phyloP scores from a whole-genome alignment of 2,113 vertebrate species.

The Neoarius graeffei region DNA sequence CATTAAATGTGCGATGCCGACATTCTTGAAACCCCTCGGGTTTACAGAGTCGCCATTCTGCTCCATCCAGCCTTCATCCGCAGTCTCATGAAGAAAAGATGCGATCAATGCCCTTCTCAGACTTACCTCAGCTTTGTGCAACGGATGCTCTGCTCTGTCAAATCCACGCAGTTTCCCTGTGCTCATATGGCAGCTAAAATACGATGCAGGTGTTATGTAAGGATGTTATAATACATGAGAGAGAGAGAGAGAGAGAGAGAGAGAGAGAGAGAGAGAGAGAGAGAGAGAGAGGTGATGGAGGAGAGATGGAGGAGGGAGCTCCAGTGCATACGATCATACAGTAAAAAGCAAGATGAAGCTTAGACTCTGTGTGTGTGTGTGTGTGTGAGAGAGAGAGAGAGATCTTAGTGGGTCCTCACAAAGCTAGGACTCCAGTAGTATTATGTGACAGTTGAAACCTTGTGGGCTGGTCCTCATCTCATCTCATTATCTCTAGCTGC shows the following conservation, averaged over 20 bases:
- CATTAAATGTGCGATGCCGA: not conserved
- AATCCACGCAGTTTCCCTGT: not conserved
- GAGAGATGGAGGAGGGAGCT: too few relatives aligned
- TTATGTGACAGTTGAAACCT: too few relatives aligned
- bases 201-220: not conserved
- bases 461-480: too few relatives aligned
- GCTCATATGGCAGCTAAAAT: conserved; percentile 21
- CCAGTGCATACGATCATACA: not conserved
- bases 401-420: not conserved
- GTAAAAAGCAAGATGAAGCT: not conserved
- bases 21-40: not conserved
- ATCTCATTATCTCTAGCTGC: too few relatives aligned
- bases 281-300: not conserved
- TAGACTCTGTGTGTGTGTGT: not conserved
- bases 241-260: not conserved
- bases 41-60: not conserved
- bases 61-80: too few relatives aligned
- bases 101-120: not conserved
- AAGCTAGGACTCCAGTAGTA: too few relatives aligned
- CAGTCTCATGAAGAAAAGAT: not conserved
- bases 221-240: not conserved
- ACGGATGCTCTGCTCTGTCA: not conserved
- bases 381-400: not conserved
- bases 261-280: not conserved
- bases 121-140: not conserved